Percentiles rank a stretch among this genome's conserved stretches.
Evolutionary conservation across 2,113 vertebrate species (phyloP).

Genomic region (Eretmochelys imbricata): DNA sequence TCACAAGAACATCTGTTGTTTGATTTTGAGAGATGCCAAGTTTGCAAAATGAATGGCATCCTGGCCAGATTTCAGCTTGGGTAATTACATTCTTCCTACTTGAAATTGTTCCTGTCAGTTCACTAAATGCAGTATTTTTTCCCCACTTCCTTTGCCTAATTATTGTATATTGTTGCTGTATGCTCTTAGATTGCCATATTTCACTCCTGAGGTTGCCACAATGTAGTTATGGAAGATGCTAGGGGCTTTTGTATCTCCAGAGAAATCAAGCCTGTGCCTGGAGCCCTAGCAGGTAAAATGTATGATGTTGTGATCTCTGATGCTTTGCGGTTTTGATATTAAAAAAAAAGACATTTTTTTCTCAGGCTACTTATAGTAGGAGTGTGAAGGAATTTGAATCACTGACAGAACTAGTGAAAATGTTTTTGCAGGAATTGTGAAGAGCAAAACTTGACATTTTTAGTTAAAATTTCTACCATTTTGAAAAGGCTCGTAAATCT

Average conservation of each 20-base stretch:
- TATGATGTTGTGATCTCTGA: not conserved
- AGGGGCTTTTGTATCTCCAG: not conserved
- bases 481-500: not conserved
- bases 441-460: not conserved
- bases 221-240: not conserved
- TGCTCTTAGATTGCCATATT: not conserved
- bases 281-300: not conserved
- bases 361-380: not conserved
- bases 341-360: not conserved
- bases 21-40: conserved; percentile 43
- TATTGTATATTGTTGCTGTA: not conserved
- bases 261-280: not conserved
- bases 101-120: conserved; percentile 29
- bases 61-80: conserved; percentile 21
- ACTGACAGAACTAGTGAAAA: not conserved
- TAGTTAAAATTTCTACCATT: not conserved
- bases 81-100: conserved; percentile 59
- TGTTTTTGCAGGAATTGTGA: not conserved
- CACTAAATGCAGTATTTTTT: conserved; percentile 3
- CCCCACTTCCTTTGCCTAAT: not conserved
- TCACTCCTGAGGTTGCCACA: not conserved
- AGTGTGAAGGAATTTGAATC: not conserved
- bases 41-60: conserved; percentile 27
- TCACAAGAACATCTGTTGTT: conserved; percentile 54
- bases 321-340: not conserved